Percentiles rank a stretch among this genome's conserved stretches.
These are phyloP conservation scores for Colossoma macropomum DNA, from an alignment of 2,113 vertebrate species.

Conservation along the genomic window DNA sequence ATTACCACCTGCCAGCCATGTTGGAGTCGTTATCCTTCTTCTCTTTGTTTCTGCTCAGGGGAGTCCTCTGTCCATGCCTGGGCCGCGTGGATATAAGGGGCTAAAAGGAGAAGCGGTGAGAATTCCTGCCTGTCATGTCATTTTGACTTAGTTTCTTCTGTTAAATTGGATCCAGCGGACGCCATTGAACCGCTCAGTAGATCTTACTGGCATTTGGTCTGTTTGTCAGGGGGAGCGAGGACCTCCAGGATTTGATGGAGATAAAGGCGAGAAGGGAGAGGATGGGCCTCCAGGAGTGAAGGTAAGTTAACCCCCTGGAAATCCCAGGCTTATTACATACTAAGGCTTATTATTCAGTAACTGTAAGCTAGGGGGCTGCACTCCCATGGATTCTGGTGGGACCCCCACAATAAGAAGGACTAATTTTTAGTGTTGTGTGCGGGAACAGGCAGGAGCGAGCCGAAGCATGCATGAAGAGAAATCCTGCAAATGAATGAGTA, in stretches of 20 bases:
- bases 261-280: slow-evolving; percentile 95
- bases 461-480: too few relatives aligned
- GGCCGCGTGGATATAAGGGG: slow-evolving; percentile 87
- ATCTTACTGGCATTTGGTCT: not conserved
- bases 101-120: slow-evolving; percentile 84
- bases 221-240: slow-evolving; percentile 81
- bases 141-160: not conserved
- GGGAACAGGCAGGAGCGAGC: too few relatives aligned
- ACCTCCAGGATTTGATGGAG: slow-evolving; percentile 86
- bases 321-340: too few relatives aligned
- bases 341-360: too few relatives aligned
- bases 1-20: not conserved
- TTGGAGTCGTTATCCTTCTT: not conserved
- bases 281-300: slow-evolving; percentile 87
- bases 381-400: too few relatives aligned
- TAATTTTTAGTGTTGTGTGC: too few relatives aligned
- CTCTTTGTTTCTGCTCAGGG: slow-evolving; percentile 73
- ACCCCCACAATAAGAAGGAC: too few relatives aligned
- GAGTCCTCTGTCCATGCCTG: slow-evolving; percentile 75
- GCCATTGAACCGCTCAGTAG: not conserved
- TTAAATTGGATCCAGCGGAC: not conserved
- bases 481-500: too few relatives aligned
- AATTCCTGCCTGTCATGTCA: not conserved
- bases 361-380: too few relatives aligned
- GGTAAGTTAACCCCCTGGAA: slow-evolving; percentile 71